Conservation (phyloP, 2,113 vertebrate species). For the Sakesphorus luctuosus region DNA sequence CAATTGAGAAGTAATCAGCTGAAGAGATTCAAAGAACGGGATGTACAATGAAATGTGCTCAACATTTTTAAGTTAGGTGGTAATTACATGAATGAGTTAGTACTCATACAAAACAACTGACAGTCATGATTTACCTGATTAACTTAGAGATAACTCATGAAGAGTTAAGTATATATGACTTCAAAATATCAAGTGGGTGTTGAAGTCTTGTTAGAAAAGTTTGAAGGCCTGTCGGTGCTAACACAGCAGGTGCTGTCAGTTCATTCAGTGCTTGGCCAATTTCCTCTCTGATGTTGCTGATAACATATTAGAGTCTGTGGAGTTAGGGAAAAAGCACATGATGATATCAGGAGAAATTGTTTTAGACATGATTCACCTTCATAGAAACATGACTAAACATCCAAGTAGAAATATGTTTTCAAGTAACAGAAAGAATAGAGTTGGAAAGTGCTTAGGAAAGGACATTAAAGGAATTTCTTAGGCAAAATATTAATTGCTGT, state of each 20-base stretch:
- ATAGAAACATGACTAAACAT: neutral
- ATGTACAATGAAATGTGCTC: neutral
- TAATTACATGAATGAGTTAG: neutral
- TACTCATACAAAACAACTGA: neutral
- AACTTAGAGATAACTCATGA: neutral
- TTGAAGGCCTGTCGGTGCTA: neutral
- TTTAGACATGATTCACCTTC: neutral
- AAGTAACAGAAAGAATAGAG: neutral
- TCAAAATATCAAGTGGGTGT: neutral
- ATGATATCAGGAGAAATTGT: neutral
- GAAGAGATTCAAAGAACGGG: neutral
- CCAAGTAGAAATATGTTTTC: neutral
- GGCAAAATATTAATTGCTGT: neutral
- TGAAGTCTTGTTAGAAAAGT: neutral
- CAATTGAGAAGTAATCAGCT: neutral
- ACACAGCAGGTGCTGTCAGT: neutral
- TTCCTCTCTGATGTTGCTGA: neutral
- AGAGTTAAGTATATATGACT: neutral
- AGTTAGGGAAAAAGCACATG: neutral
- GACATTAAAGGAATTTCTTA: neutral
- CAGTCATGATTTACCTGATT: neutral
- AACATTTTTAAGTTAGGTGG: neutral
- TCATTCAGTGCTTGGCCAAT: neutral
- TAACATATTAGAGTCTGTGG: neutral
- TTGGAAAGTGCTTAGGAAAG: neutral